Percentiles rank a stretch among this genome's conserved stretches.
These are phyloP conservation scores for Chelonus formosanus DNA, from an alignment of 2,888 invertebrate genomes.

Conservation along the genomic window DNA sequence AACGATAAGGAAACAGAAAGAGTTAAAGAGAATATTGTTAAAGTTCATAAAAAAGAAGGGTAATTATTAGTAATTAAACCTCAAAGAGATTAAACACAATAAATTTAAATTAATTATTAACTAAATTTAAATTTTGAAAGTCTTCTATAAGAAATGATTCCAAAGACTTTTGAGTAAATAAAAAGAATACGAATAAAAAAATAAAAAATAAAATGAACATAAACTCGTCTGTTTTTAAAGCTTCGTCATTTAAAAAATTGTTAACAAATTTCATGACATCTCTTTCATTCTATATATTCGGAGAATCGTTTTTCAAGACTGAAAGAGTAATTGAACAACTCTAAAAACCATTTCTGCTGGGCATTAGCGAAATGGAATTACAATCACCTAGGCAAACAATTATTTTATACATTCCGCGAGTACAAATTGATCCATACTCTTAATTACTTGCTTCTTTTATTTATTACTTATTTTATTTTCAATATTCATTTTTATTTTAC, in stretches of 20 bases:
- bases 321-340: slow-evolving; percentile 46
- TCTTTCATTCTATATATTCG: slow-evolving; percentile 1
- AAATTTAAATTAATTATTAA: no score
- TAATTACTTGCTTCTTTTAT: slow-evolving; percentile 17
- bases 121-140: no score
- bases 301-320: slow-evolving; percentile 50
- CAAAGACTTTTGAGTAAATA: no score
- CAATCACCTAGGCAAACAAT: slow-evolving; percentile 15
- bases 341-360: slow-evolving; percentile 38
- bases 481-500: slow-evolving; percentile 3
- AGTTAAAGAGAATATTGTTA: slow-evolving; percentile 49
- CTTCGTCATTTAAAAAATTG: slow-evolving; percentile 7
- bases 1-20: slow-evolving; percentile 41
- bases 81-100: slow-evolving; percentile 36
- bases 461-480: slow-evolving; percentile 17
- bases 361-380: slow-evolving; percentile 20
- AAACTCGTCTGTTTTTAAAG: slow-evolving; percentile 2
- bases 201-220: slow-evolving; percentile 18
- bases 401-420: slow-evolving; percentile 33
- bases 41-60: slow-evolving; percentile 43
- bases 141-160: no score
- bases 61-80: slow-evolving; percentile 34
- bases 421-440: slow-evolving; percentile 23
- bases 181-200: background rate
- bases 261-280: slow-evolving; percentile 6